Base-by-base conservation (phyloP, 2,888 invertebrate genomes). In the Atrina japonica region DNA sequence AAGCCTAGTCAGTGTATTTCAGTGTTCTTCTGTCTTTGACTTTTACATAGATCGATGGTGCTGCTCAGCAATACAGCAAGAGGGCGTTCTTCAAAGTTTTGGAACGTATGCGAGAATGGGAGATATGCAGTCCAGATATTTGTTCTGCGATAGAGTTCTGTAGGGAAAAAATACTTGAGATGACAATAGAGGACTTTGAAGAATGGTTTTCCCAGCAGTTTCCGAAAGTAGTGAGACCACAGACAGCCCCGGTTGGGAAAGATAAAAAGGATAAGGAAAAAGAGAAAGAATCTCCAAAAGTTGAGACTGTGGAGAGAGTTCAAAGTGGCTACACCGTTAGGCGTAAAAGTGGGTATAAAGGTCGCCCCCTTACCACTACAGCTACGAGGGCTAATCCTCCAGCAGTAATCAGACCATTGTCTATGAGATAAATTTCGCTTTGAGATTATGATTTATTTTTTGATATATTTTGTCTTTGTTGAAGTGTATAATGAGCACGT, bases 81-180 rank as follows among this genome's bases (percentile, higher is more conserved):
- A 85, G 83, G 75, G 88, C 89, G 70, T 90, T 90, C 67, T 80
- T 89, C 29, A 86, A 85, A 66, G 89, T 89, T 6, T 83, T 90
- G 49, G 80, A 85, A 58, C 76, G 82, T 0, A 82, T 90, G 2
- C 76, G 88, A 27, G 86, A 86, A 58, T 90, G 90, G 90, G 90
- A 90, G 75, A 87, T 90, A 30, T 89, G 90, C 67, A 82, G 83
- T 55, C 90, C 90, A 0, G 89, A 90, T 66, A 85, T 90, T 47
- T 80, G 84, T 16, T 88, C 90, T 0, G 88, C 90, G 14, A 82
- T 90, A 1, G 90, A 90, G 75, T 90, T 89, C 77, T 89, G 89
- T 70, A 82, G 90, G 3, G 88, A 87, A 63, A 83, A 82, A 67
- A 87, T 90, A 41, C 86, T 90, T 0, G 89, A 89, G 60, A 88